Evolutionary conservation across 2,113 vertebrate genomes (phyloP), one percentile per base, ranked within the genome.

Genomic region (Dasypus novemcinctus): DNA sequence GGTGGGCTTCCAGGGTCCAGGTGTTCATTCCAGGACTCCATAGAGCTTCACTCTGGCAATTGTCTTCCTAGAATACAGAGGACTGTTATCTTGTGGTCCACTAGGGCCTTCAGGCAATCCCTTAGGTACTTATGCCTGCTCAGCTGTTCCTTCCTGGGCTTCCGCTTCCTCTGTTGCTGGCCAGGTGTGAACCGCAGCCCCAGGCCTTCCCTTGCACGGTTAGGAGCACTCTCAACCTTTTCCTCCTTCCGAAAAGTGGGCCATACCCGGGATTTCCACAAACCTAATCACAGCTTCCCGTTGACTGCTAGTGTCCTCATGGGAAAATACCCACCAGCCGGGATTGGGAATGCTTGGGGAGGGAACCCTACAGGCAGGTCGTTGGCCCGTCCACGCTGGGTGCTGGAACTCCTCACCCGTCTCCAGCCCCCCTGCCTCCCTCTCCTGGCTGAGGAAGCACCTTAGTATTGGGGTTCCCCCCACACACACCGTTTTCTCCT

Each of bases 371-470:
- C 74, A 54, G 46, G 61, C 59, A 17, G 10, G 54, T 25, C 69
- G 36, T 13, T 41, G 86, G 5, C 20, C n/a, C 23, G 66, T n/a
- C 49, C 72, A 64, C 43, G 17, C 41, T 33, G 12, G 63, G 14
- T 11, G 5, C 33, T 76, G 43, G 64, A 17, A 54, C 21, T 2
- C n/a, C 29, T 29, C 9, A 31, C 31, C 72, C 81, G 27, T 31
- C 46, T 71, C 18, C 0, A 5, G 3, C 0, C 21, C 0, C 4
- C 89, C 66, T 38, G 63, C 31, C 21, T 0, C 4, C 89, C 66
- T 38, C 71, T 25, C 76, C 49, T 5, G 43, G 74, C 49, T 46
- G 41, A 52, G 41, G 46, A 83, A 31, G 33, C 20, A 1, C 23
- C 54, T 38, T 7, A 27, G 8, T 57, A 20, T 8, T 9, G 15